These are phyloP conservation scores for Fukomys damarensis DNA, from an alignment of 2,113 vertebrate genomes.

Conservation along the genomic window DNA sequence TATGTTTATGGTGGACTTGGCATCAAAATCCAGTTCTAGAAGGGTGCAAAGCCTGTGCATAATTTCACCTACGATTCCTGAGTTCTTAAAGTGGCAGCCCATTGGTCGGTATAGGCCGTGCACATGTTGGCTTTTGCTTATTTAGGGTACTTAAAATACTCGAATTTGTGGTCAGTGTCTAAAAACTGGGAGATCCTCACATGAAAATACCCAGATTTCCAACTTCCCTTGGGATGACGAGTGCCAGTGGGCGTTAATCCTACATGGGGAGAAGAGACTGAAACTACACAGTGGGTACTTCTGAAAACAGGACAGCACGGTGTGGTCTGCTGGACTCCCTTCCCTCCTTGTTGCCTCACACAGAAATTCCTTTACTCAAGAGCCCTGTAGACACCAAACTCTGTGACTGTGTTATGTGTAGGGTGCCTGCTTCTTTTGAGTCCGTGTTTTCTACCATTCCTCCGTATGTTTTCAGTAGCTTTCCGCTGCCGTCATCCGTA, in stretches of 20 bases:
- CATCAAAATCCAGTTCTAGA: constrained; percentile 21
- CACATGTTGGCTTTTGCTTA: not conserved
- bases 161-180: not conserved
- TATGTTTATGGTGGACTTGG: not conserved
- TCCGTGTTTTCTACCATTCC: not conserved
- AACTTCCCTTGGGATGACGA: constrained; percentile 13
- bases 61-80: not conserved
- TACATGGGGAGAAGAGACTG: not conserved
- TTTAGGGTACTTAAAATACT: not conserved
- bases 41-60: not conserved
- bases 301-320: not conserved
- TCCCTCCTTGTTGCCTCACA: not conserved
- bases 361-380: not conserved
- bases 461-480: not conserved
- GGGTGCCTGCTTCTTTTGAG: not conserved
- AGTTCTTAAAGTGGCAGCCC: not conserved
- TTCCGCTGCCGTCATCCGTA: not conserved
- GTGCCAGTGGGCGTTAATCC: not conserved
- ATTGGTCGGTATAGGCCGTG: not conserved
- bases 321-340: not conserved
- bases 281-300: not conserved
- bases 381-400: too few relatives aligned
- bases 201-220: not conserved
- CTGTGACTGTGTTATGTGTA: not conserved
- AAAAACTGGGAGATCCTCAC: not conserved